A percentile compares a stretch with the other conserved stretches of the same genome.
These are phyloP conservation scores for Festucalex cinctus DNA, from an alignment of 2,113 vertebrate species.

Conservation along the genomic window DNA sequence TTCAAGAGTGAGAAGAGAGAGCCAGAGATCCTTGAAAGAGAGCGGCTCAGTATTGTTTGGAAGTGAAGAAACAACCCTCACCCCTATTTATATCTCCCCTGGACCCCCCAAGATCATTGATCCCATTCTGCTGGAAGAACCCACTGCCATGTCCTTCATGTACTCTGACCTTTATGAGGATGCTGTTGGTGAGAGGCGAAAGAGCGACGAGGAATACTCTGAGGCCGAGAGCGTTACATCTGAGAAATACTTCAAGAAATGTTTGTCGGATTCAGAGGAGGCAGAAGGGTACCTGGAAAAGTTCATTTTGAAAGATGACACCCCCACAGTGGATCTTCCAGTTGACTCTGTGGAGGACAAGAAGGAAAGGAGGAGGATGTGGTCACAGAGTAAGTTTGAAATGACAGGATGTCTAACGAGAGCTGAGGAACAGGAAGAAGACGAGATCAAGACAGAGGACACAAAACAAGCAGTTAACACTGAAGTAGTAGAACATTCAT, in stretches of 20 bases:
- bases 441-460: conserved; percentile 5
- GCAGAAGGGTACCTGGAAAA: conserved; percentile 88
- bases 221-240: conserved; percentile 81
- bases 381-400: conserved; percentile 70
- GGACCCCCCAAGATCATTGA: conserved; percentile 82
- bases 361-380: conserved; percentile 52
- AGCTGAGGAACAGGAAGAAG: conserved; percentile 37
- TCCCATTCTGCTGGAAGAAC: conserved; percentile 83
- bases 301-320: conserved; percentile 87
- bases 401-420: conserved; percentile 67
- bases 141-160: conserved; percentile 86
- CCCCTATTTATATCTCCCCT: conserved; percentile 78
- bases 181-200: conserved; percentile 75
- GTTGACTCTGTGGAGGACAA: conserved; percentile 45
- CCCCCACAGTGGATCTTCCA: conserved; percentile 56
- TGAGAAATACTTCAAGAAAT: conserved; percentile 77
- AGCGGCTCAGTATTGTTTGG: conserved; percentile 80
- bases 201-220: conserved; percentile 75
- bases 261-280: conserved; percentile 83
- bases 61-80: conserved; percentile 79
- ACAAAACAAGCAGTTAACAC: conserved; percentile 1
- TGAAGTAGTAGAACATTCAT: conserved; percentile 8
- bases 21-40: conserved; percentile 62
- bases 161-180: conserved; percentile 90
- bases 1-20: conserved; percentile 55